Base-by-base conservation (phyloP, 2,888 invertebrate genomes). In the Syritta pipiens region DNA sequence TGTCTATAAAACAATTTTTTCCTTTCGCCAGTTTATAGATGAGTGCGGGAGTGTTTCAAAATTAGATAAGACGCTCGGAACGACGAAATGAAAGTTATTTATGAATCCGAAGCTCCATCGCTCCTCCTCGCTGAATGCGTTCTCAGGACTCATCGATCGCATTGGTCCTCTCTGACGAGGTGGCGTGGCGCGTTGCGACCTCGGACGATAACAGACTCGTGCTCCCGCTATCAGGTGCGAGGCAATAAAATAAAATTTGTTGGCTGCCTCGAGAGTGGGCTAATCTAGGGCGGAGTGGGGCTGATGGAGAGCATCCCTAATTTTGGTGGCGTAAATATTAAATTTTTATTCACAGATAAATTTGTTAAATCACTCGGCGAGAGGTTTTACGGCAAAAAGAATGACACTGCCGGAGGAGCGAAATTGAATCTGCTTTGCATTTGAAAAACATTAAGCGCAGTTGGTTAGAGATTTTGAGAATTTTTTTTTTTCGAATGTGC, bases 361-460 rank as follows among this genome's bases (percentile, higher is more conserved):
- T 77, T 77, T 77, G 71, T 65, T 77, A 77, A 77, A 71, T 77
- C 76, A 65, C 59, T 65, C 32, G 67, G n/a, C n/a, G n/a, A n/a
- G n/a, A 32, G 44, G 17, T 68, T 74, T 75, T 75, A 63, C 69
- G 63, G 59, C 51, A 35, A 46, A 63, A 53, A 71, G 44, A 65
- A 71, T 57, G 57, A 53, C 63, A 26, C 32, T 51, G 26, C 19
- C 2, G 24, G 44, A 60, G 65, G 53, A 48, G 32, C 20, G 12
- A 77, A 59, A 71, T 77, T 77, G 65, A 71, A 77, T 72, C 74
- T 69, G 68, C 51, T 85, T 85, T 86, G 85, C 85, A 85, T 85
- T 86, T 85, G 84, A 86, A 88, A 87, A 85, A 86, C 88, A 87
- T 87, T 87, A 88, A 86, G 84, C 86, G 84, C 87, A 87, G 87